Percentiles rank a stretch among this genome's conserved stretches.
phyloP scores from a whole-genome alignment of 2,888 invertebrate genomes.

The Hartigia nigra region DNA sequence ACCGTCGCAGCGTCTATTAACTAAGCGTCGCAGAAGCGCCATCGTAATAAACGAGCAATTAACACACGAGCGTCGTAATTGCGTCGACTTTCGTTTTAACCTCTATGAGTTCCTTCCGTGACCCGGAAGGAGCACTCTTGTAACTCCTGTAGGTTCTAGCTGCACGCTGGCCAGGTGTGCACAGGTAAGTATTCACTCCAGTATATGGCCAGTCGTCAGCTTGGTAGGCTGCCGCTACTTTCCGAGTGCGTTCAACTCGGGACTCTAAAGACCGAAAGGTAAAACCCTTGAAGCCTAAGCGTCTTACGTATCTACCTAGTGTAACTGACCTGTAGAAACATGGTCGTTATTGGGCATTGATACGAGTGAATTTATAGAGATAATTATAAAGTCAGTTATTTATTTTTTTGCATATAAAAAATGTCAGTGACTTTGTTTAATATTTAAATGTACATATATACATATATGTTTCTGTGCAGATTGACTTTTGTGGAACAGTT shows the following conservation, averaged over 20 bases:
- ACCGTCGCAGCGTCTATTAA: background rate
- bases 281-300: background rate
- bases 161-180: background rate
- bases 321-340: background rate
- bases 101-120: background rate
- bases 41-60: constrained; percentile 1
- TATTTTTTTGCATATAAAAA: background rate
- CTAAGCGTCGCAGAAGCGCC: background rate
- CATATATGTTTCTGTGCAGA: background rate
- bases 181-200: background rate
- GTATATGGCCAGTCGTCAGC: constrained; percentile 3
- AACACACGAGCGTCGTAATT: background rate
- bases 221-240: background rate
- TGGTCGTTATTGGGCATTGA: background rate
- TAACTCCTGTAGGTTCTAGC: background rate
- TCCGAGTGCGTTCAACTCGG: constrained; percentile 9
- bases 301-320: background rate
- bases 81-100: constrained; percentile 5
- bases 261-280: background rate
- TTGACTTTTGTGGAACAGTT: background rate
- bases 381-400: background rate
- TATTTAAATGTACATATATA: background rate
- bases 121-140: background rate
- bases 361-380: background rate
- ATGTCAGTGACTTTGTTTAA: background rate